Conservation (phyloP, 2,888 invertebrate species). For the Orchestes rusci region DNA sequence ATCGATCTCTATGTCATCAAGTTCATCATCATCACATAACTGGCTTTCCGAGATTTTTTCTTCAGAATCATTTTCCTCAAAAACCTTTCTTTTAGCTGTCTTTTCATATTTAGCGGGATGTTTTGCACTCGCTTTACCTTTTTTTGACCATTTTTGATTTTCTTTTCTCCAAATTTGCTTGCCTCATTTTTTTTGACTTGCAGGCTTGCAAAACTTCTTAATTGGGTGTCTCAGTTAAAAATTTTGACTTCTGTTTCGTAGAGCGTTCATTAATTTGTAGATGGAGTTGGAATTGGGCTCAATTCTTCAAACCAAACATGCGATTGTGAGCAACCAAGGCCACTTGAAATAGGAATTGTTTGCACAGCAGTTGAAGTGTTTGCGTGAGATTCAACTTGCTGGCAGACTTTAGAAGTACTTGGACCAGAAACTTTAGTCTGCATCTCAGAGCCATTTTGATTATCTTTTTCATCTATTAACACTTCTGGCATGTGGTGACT, state of each 20-base stretch:
- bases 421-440: slow-evolving; percentile 2
- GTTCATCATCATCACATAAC: slow-evolving; percentile 6
- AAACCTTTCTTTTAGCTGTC: slow-evolving; percentile 8
- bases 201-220: slow-evolving; percentile 3
- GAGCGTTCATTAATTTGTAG: slow-evolving; percentile 2
- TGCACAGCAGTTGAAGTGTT: neutral
- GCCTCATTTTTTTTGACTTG: slow-evolving; percentile 1
- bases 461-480: neutral
- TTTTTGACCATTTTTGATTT: neutral
- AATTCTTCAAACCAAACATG: no score
- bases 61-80: no score
- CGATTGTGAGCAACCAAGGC: no score
- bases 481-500: neutral
- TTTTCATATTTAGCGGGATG: slow-evolving; percentile 6
- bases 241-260: slow-evolving; percentile 5
- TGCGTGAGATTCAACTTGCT: neutral
- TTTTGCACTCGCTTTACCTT: slow-evolving; percentile 3
- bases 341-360: neutral
- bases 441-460: neutral
- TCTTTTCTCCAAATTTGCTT: slow-evolving; percentile 1
- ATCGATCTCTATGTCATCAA: neutral
- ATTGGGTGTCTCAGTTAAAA: slow-evolving; percentile 6
- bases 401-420: slow-evolving; percentile 2
- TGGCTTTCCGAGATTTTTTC: neutral
- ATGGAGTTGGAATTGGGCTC: slow-evolving; percentile 2